A percentile compares a stretch with the other conserved stretches of the same genome.
Evolutionary conservation across 2,113 vertebrate species (phyloP).

Genomic region (Turnix velox): DNA sequence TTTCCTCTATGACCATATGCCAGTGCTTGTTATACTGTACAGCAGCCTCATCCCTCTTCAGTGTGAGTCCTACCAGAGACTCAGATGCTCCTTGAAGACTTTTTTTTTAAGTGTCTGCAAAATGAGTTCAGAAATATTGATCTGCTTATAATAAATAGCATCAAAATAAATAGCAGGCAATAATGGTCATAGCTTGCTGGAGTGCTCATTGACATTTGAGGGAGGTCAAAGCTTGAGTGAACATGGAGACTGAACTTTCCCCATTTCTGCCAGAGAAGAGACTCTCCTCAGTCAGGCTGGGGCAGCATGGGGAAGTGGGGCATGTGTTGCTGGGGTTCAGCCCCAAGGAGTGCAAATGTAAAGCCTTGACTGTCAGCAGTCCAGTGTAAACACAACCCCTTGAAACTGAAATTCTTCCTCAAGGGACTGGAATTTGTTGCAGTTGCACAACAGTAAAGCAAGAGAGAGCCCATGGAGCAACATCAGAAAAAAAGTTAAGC

Average conservation of each 20-base stretch:
- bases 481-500: not conserved
- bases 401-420: not conserved
- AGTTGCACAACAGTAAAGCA: not conserved
- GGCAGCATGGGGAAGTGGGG: rapidly evolving
- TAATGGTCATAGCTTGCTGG: not conserved
- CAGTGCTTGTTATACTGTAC: not conserved
- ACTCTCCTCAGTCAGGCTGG: not conserved
- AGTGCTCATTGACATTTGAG: not conserved
- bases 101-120: not conserved
- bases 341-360: not conserved
- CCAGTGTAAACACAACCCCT: not conserved
- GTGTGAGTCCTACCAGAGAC: not conserved
- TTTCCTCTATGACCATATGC: rapidly evolving
- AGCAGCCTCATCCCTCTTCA: not conserved
- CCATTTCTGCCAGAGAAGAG: not conserved
- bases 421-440: not conserved
- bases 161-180: not conserved
- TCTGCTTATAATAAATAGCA: not conserved
- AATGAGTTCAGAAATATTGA: not conserved
- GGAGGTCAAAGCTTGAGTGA: not conserved
- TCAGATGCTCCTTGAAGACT: not conserved
- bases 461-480: not conserved
- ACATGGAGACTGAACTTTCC: not conserved
- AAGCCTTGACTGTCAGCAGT: not conserved
- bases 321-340: not conserved